These are phyloP conservation scores for Monodelphis domestica DNA, from an alignment of 2,797 vertebrate species.

Conservation along the genomic window DNA sequence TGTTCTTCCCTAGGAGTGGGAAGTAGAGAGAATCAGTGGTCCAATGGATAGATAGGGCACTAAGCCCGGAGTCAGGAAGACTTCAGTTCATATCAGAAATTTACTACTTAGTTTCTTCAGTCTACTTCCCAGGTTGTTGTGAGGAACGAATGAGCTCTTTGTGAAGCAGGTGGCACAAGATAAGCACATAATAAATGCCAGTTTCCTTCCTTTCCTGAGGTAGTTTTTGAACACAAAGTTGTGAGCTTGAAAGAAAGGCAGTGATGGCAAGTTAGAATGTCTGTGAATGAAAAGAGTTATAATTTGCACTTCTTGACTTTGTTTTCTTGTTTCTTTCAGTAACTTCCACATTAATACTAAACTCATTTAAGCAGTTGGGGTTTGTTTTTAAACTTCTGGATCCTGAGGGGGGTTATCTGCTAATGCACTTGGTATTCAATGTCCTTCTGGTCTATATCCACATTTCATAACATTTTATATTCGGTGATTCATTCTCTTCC, in stretches of 20 bases:
- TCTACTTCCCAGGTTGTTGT: not conserved
- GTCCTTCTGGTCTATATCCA: slow-evolving; percentile 40
- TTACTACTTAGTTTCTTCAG: not conserved
- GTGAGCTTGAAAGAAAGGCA: not conserved
- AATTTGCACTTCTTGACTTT: slow-evolving; percentile 36
- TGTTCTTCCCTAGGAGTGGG: not conserved
- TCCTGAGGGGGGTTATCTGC: slow-evolving; percentile 35
- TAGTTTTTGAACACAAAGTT: not conserved
- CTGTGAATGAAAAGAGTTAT: slow-evolving; percentile 60
- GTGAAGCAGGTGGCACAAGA: not conserved
- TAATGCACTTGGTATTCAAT: slow-evolving; percentile 16
- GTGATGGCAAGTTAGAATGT: not conserved
- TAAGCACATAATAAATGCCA: not conserved
- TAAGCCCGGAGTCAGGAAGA: not conserved
- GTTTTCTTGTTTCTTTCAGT: slow-evolving; percentile 51
- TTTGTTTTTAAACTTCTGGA: slow-evolving; percentile 60
- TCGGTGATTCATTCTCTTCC: slow-evolving; percentile 54
- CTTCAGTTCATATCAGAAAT: not conserved
- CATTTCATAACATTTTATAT: slow-evolving; percentile 56
- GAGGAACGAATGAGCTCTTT: not conserved
- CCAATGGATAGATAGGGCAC: not conserved
- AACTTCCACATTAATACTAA: slow-evolving; percentile 48
- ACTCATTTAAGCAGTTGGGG: slow-evolving; percentile 1
- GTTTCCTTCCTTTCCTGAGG: not conserved
- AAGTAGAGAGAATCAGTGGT: not conserved